Conservation (phyloP, 2,797 vertebrate genomes). For the Dermochelys coriacea region DNA sequence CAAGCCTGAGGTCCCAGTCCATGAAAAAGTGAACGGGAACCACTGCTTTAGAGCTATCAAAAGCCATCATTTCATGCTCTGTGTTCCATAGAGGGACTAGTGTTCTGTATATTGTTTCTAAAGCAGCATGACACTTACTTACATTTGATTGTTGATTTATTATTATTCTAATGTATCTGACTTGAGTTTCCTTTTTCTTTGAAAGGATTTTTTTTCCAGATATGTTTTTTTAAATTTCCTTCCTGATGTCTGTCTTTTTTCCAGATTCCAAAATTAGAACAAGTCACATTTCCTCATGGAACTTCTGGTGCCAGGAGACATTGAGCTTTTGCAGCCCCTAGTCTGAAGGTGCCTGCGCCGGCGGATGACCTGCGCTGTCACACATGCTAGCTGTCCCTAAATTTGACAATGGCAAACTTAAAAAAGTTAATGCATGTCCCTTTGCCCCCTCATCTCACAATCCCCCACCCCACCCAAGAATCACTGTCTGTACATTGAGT, state of each 20-base stretch:
- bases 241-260: slow-evolving; percentile 75
- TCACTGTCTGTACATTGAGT: slow-evolving; percentile 49
- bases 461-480: not conserved
- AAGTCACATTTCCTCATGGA: slow-evolving; percentile 70
- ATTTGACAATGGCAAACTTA: slow-evolving; percentile 62
- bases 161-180: slow-evolving; percentile 41
- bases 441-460: not conserved
- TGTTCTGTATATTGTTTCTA: not conserved
- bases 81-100: not conserved
- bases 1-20: not conserved
- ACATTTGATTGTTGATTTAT: not conserved
- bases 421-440: slow-evolving; percentile 58
- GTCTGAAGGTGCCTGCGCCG: slow-evolving; percentile 68
- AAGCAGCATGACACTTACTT: not conserved
- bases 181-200: slow-evolving; percentile 65
- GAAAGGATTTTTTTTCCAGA: slow-evolving; percentile 40
- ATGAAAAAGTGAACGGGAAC: not conserved
- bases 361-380: slow-evolving; percentile 55
- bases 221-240: slow-evolving; percentile 67
- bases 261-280: slow-evolving; percentile 77
- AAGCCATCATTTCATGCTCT: not conserved
- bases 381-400: slow-evolving; percentile 44
- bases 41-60: not conserved
- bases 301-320: slow-evolving; percentile 66
- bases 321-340: slow-evolving; percentile 71